These are phyloP conservation scores for Tipula lateralis DNA, from an alignment of 2,888 invertebrate species.

Conservation along the genomic window DNA sequence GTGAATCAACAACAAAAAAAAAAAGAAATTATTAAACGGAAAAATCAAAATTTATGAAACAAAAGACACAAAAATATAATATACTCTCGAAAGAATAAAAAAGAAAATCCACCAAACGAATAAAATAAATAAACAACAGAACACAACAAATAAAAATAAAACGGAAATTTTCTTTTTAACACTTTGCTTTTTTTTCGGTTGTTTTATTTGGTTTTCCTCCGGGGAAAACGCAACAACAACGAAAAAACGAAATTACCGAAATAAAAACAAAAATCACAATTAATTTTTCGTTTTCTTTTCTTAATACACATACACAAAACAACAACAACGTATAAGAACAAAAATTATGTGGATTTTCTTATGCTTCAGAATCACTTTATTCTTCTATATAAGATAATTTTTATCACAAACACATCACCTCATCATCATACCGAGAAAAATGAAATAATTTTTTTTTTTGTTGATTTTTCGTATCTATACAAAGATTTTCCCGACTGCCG, in stretches of 20 bases:
- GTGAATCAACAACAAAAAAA: not conserved
- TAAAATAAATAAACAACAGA: not conserved
- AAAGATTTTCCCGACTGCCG: not conserved
- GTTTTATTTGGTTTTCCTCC: not conserved
- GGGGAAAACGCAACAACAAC: not conserved
- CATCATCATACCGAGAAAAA: conserved; percentile 1
- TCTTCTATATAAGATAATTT: not conserved
- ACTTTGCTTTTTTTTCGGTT: not conserved
- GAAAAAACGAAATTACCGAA: not conserved
- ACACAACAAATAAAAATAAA: not conserved
- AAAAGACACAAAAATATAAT: not conserved
- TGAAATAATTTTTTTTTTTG: not conserved
- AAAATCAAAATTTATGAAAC: conserved; percentile 11
- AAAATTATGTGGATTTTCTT: not conserved
- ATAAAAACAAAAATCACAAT: conserved; percentile 11
- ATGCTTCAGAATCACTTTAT: not conserved
- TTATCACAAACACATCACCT: conserved; percentile 11
- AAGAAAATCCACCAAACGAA: conserved; percentile 11
- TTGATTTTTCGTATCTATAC: not conserved
- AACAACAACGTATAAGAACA: not conserved
- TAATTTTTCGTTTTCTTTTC: not conserved
- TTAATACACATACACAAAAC: not conserved
- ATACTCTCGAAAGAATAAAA: not conserved
- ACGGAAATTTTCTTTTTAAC: conserved; percentile 1
- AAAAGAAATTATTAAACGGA: not conserved